Base-by-base conservation (phyloP, 2,888 invertebrate species). In the Nezara viridula region DNA sequence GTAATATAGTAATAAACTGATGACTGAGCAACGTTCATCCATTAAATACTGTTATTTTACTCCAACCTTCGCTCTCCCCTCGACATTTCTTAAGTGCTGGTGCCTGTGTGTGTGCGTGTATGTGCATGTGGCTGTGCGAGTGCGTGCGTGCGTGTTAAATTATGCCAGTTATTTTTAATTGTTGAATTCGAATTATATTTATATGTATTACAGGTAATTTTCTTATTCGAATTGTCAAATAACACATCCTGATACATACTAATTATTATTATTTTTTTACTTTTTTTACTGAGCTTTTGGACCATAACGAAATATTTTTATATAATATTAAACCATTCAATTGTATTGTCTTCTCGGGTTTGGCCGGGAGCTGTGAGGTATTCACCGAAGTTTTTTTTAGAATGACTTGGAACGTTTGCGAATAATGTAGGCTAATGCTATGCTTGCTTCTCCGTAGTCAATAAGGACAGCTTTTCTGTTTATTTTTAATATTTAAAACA, bases 381-480 rank as follows among this genome's bases (percentile, higher is more conserved):
- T 44, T 81, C 81, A 44, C 44, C 4, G 10, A 81, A 37, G 81
- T 81, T 81, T 81, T 81, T 81, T 81, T 81, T 81, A 81, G 81
- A 81, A 44, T n/a, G 32, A 32, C 66, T 32, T 32, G 66, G 32
- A 66, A 66, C 66, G 66, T 32, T 66, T 32, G 12, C 3, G 60
- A 27, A 60, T 60, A 32, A 19, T 12, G 19, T 6, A 19, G 6
- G 32, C 66, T 66, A 32, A 66, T 66, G 19, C 32, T 66, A 66
- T 32, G 4, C 27, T 19, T 60, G 27, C 60, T 27, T 27, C 14
- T 27, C 27, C n/a, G 5, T 32, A 32, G 32, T 66, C 19, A 55
- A 7, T 55, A 44, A 44, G 44, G 5, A 44, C 7, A 10, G 44
- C n/a, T 44, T 44, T 44, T 44, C 10, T 44, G 44, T 5, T 44